Conservation (phyloP, 1,140 invertebrate genomes). For the Phthorimaea operculella region DNA sequence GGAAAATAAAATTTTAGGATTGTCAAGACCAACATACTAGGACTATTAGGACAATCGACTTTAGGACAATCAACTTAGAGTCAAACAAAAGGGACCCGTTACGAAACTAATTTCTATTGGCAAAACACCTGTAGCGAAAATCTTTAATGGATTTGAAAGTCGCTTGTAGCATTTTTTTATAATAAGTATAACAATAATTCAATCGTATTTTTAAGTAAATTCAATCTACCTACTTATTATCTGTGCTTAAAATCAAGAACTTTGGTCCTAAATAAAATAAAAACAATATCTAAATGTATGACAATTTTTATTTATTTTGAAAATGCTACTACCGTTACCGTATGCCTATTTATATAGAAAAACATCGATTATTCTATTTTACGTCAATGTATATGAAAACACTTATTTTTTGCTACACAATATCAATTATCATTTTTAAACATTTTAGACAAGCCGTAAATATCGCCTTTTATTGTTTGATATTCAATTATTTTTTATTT, state of each 20-base stretch:
- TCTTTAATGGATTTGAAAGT: too few relatives aligned
- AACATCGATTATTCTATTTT: slow-evolving; percentile 42
- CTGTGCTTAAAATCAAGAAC: slow-evolving; percentile 20
- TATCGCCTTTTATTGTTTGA: slow-evolving; percentile 24
- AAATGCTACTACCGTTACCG: slow-evolving; percentile 27
- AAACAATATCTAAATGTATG: neutral
- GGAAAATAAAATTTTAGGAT: too few relatives aligned
- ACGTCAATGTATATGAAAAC: slow-evolving; percentile 59
- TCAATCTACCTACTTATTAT: too few relatives aligned
- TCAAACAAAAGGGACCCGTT: too few relatives aligned
- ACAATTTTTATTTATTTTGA: slow-evolving; percentile 13
- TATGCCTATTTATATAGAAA: slow-evolving; percentile 33
- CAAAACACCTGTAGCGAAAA: too few relatives aligned
- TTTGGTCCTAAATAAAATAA: slow-evolving; percentile 40
- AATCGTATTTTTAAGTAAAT: too few relatives aligned
- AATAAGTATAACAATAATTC: too few relatives aligned
- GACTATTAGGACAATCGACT: too few relatives aligned
- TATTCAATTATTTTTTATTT: slow-evolving; percentile 18
- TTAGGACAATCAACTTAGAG: too few relatives aligned
- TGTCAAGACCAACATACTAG: too few relatives aligned
- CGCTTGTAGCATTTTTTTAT: too few relatives aligned
- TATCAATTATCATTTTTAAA: slow-evolving; percentile 28
- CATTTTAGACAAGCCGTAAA: slow-evolving; percentile 41
- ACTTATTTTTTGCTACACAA: slow-evolving; percentile 44
- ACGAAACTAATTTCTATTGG: too few relatives aligned